Percentiles rank a stretch among this genome's conserved stretches.
phyloP scores from a whole-genome alignment of 53 echinoderm and acorn worm genomes.

The Stichopus horrens region DNA sequence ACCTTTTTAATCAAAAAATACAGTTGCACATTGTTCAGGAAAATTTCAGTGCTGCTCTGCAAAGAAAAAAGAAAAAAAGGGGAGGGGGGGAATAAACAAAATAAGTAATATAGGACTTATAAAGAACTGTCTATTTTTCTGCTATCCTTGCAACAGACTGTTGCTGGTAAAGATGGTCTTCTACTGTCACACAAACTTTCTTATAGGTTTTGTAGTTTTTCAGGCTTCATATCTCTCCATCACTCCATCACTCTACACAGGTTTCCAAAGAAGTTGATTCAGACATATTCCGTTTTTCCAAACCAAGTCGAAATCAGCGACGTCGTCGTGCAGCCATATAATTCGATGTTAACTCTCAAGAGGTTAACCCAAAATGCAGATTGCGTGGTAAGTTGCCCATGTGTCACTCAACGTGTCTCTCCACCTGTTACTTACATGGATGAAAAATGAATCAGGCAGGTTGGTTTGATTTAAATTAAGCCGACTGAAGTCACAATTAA shows the following conservation, averaged over 20 bases:
- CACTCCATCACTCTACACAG: conserved; percentile 28
- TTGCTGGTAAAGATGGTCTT: too few species aligned
- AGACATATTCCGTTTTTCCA: conserved; percentile 98
- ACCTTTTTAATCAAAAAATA: too few species aligned
- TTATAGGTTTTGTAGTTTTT: too few species aligned
- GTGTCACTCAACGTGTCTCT: not conserved
- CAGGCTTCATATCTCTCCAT: too few species aligned
- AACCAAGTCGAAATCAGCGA: conserved; percentile 97
- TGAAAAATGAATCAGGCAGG: not conserved
- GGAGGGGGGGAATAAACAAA: too few species aligned
- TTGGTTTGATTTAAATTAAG: not conserved
- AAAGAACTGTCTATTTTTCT: too few species aligned
- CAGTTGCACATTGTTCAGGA: too few species aligned
- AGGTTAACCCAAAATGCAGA: conserved; percentile 96
- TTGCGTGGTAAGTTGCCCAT: conserved; percentile 82
- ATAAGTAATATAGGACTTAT: too few species aligned
- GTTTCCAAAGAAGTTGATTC: conserved; percentile 98
- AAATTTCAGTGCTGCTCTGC: too few species aligned
- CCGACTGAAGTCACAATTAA: not conserved
- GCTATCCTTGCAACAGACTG: too few species aligned
- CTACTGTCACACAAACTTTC: too few species aligned
- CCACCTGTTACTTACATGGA: not conserved
- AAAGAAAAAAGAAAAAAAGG: too few species aligned
- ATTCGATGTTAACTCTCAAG: conserved; percentile 93
- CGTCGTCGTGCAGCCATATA: conserved; percentile 97